Evolutionary conservation across 2,113 vertebrate genomes (phyloP), one percentile per base, ranked within the genome.

Genomic region (Anhinga anhinga): DNA sequence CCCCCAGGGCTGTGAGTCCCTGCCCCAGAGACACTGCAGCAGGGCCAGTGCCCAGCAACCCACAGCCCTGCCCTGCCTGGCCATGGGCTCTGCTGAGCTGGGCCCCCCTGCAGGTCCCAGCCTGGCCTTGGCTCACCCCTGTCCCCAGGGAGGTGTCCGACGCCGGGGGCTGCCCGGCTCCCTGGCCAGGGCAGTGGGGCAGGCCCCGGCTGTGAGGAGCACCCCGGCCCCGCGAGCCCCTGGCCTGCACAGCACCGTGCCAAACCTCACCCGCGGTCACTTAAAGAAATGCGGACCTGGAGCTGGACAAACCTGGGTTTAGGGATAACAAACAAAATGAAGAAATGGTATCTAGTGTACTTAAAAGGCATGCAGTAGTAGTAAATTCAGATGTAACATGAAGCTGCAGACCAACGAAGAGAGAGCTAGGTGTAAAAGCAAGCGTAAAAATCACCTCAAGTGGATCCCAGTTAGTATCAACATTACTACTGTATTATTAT

Each of bases 191-290:
- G 11, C 0, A 0, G 44, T 4, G 36, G 55, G 23, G 53, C 2
- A 0, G 17, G 15, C 13, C 9, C 45, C 38, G 52, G 2, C 5
- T 12, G 27, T 15, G 25, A 26, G 9, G 20, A n/a, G 26, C 32
- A 15, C 32, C 27, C 25, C 12, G 23, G 11, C 19, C 15, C 12
- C 3, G 1, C 45, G 44, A 76, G 34, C 27, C n/a, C 53, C 32
- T 0, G 0, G 11, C 47, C 77, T 4, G 14, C 10, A 8, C 56
- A 40, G 81, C 55, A 19, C 42, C 11, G 1, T 1, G 5, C 15
- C 59, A 47, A 11, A 38, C 34, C 50, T 56, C 26, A 38, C 8
- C 25, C 0, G 0, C 0, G 0, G 5, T 6, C 63, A 22, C 15
- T 5, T 22, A 61, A 12, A 23, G 47, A 23, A 18, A 29, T 15